A percentile compares a stretch with the other conserved stretches of the same genome.
These are phyloP conservation scores for Agrotis exclamationis DNA, from an alignment of 2,888 invertebrate genomes.

Conservation along the genomic window DNA sequence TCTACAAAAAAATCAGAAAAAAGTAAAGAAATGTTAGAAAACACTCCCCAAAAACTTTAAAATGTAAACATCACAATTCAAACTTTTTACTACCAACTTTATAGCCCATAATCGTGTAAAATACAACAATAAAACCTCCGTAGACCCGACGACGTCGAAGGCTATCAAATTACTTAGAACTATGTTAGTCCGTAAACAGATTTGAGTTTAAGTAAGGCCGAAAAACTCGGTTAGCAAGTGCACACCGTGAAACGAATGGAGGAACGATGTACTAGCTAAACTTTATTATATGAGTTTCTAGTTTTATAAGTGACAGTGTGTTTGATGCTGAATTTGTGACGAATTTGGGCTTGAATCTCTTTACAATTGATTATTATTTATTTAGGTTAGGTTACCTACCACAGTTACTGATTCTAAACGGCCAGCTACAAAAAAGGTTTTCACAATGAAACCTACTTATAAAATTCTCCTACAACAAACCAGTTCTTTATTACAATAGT, in stretches of 20 bases:
- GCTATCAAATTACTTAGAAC: slow-evolving; percentile 60
- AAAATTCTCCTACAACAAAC: too few relatives aligned
- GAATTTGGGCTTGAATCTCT: background rate
- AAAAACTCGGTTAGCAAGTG: slow-evolving; percentile 80
- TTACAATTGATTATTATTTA: too few relatives aligned
- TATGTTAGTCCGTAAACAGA: slow-evolving; percentile 67
- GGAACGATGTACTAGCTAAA: slow-evolving; percentile 85
- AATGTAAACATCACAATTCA: background rate
- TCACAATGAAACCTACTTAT: too few relatives aligned
- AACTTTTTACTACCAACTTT: slow-evolving; percentile 1
- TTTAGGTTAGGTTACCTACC: too few relatives aligned
- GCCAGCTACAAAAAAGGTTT: too few relatives aligned
- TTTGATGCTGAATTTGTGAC: slow-evolving; percentile 46
- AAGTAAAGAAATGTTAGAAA: too few relatives aligned
- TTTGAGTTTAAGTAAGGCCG: slow-evolving; percentile 71
- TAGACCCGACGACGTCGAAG: slow-evolving; percentile 25
- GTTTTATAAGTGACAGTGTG: slow-evolving; percentile 50
- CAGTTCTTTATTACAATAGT: too few relatives aligned
- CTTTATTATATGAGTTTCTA: slow-evolving; percentile 76
- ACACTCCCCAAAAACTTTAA: background rate
- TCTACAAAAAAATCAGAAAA: too few relatives aligned
- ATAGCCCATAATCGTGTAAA: slow-evolving; percentile 14
- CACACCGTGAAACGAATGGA: slow-evolving; percentile 81
- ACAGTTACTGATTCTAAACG: too few relatives aligned
- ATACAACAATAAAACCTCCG: slow-evolving; percentile 29